phyloP scores from a whole-genome alignment of 2,888 invertebrate species.

The Andrena chrysosceles region DNA sequence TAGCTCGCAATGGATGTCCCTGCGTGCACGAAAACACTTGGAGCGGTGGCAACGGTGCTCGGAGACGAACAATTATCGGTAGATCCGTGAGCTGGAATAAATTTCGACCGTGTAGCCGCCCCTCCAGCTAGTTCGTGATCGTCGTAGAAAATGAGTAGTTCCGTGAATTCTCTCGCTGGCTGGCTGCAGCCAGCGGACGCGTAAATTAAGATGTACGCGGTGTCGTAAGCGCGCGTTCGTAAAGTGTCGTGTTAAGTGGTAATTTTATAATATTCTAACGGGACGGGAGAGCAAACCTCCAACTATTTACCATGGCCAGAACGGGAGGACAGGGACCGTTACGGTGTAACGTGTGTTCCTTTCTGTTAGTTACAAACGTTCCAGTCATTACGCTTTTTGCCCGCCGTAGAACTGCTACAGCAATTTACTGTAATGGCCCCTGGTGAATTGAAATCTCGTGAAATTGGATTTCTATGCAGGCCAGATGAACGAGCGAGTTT shows the following conservation, averaged over 20 bases:
- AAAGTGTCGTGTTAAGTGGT: conserved; percentile 43
- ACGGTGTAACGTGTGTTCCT: conserved; percentile 19
- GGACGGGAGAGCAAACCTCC: conserved; percentile 18
- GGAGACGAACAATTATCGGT: conserved; percentile 71
- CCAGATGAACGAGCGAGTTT: too few relatives aligned
- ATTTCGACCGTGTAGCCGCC: conserved; percentile 60
- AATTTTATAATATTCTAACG: conserved; percentile 61
- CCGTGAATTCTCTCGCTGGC: conserved; percentile 34
- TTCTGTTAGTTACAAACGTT: conserved; percentile 27
- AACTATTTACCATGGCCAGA: conserved; percentile 38
- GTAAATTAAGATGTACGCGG: conserved; percentile 57
- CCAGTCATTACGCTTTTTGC: neutral
- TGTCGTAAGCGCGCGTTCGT: conserved; percentile 30
- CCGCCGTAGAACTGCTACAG: conserved; percentile 16
- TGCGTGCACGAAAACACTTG: conserved; percentile 66
- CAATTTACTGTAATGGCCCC: conserved; percentile 36
- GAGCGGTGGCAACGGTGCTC: conserved; percentile 32
- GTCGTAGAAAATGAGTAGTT: conserved; percentile 40
- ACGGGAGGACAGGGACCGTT: conserved; percentile 16
- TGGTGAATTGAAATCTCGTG: conserved; percentile 38
- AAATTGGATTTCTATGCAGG: conserved; percentile 25
- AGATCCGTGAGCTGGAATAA: conserved; percentile 74
- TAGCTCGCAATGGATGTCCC: conserved; percentile 17
- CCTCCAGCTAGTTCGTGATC: conserved; percentile 35
- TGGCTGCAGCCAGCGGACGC: conserved; percentile 29